Evolutionary conservation across 2,888 invertebrate species (phyloP).

Genomic region (Ophion slaviceki): DNA sequence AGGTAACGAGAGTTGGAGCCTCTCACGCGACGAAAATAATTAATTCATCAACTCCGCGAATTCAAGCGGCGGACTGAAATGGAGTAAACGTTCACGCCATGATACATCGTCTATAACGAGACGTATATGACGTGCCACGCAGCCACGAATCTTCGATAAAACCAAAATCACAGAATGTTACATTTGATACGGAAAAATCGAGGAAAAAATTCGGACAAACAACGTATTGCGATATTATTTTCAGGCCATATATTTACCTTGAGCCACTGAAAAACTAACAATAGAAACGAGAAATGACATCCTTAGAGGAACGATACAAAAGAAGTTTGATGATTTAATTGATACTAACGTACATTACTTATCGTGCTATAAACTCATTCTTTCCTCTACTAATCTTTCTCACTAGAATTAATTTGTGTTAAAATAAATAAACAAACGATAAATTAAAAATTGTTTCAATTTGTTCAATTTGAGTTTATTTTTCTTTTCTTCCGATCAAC

Average conservation of each 20-base stretch:
- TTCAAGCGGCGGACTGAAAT: slow-evolving; percentile 17
- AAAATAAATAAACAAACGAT: too few relatives aligned
- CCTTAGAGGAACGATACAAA: too few relatives aligned
- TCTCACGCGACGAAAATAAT: slow-evolving; percentile 32
- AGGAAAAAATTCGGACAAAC: not conserved
- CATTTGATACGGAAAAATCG: not conserved
- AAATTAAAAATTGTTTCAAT: not conserved
- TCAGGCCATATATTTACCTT: not conserved
- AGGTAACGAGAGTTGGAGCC: slow-evolving; percentile 30
- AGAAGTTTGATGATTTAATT: too few relatives aligned
- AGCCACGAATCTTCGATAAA: too few relatives aligned
- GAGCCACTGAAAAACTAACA: too few relatives aligned
- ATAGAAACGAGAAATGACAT: too few relatives aligned
- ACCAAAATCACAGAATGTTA: too few relatives aligned
- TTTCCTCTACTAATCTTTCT: too few relatives aligned
- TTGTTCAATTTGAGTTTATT: not conserved
- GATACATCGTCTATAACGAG: not conserved
- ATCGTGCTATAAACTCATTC: too few relatives aligned
- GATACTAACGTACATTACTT: too few relatives aligned
- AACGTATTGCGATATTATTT: not conserved
- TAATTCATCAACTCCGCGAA: slow-evolving; percentile 41
- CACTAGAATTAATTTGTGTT: not conserved
- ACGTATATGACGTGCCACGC: not conserved
- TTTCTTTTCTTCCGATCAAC: slow-evolving; percentile 19
- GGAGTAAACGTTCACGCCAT: not conserved